Percentiles rank a stretch among this genome's conserved stretches.
phyloP scores from a whole-genome alignment of 1,140 invertebrate species.

The Palaemon carinicauda region DNA sequence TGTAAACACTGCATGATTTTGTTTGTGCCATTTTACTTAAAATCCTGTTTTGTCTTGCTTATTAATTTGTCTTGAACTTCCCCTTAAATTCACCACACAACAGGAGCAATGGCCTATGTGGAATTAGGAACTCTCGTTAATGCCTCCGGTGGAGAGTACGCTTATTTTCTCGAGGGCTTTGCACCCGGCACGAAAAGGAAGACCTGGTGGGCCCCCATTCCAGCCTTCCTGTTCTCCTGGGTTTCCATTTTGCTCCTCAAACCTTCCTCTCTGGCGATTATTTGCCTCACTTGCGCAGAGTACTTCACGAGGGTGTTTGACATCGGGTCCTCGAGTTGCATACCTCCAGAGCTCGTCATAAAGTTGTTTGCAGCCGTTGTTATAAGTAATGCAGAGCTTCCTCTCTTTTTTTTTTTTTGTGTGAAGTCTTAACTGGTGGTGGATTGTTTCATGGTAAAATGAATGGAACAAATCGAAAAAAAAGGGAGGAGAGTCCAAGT shows the following conservation, averaged over 20 bases:
- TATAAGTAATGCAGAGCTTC: conserved; percentile 29
- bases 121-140: conserved; percentile 65
- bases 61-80: background rate
- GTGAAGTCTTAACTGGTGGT: background rate
- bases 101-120: conserved; percentile 60
- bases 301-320: conserved; percentile 82
- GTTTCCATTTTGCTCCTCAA: conserved; percentile 80
- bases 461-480: no score
- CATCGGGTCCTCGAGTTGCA: conserved; percentile 76
- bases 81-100: background rate
- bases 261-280: conserved; percentile 88
- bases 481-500: no score
- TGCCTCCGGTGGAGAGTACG: conserved; percentile 84
- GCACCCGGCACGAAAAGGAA: background rate
- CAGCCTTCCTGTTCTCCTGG: conserved; percentile 82
- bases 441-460: no score
- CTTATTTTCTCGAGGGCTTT: conserved; percentile 81
- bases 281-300: conserved; percentile 82
- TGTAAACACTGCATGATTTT: no score
- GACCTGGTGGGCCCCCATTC: conserved; percentile 72
- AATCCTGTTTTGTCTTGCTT: background rate
- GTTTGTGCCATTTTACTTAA: background rate
- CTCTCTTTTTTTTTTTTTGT: background rate
- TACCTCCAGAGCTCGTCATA: conserved; percentile 73
- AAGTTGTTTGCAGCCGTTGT: conserved; percentile 41